A percentile compares a stretch with the other conserved stretches of the same genome.
These are phyloP conservation scores for Caenorhabditis sp. DNA, from an alignment of 2,888 invertebrate genomes.

Conservation along the genomic window DNA sequence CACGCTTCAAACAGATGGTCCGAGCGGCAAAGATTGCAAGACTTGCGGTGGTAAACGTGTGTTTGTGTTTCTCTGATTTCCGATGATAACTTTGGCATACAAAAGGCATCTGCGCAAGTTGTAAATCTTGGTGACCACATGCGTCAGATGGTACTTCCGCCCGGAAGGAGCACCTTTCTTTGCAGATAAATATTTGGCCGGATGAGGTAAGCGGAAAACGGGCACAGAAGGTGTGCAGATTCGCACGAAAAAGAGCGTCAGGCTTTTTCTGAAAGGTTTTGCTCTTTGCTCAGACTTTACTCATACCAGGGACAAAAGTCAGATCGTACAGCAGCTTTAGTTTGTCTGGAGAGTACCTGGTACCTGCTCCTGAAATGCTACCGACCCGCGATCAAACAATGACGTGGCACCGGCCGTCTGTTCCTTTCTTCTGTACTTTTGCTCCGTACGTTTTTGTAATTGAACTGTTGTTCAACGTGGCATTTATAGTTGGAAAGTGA, in stretches of 20 bases:
- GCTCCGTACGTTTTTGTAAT: neutral
- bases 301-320: neutral
- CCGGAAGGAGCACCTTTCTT: slow-evolving; percentile 28
- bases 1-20: slow-evolving; percentile 20
- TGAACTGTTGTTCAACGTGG: no score
- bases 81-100: slow-evolving; percentile 34
- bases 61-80: slow-evolving; percentile 10
- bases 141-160: slow-evolving; percentile 15
- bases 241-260: neutral
- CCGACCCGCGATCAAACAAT: slow-evolving; percentile 17
- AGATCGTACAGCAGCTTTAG: neutral
- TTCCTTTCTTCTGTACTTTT: neutral
- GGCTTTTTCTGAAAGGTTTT: no score
- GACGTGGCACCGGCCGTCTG: slow-evolving; percentile 17
- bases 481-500: no score
- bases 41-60: slow-evolving; percentile 16
- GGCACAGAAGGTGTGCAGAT: slow-evolving; percentile 9
- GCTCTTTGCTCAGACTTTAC: neutral
- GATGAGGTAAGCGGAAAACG: neutral
- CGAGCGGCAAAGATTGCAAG: slow-evolving; percentile 8
- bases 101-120: slow-evolving; percentile 34
- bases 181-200: slow-evolving; percentile 27
- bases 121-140: slow-evolving; percentile 23
- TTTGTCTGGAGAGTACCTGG: neutral
- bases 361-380: slow-evolving; percentile 13